A percentile compares a stretch with the other conserved stretches of the same genome.
phyloP scores from a whole-genome alignment of 2,113 vertebrate species.

The Psophia crepitans region DNA sequence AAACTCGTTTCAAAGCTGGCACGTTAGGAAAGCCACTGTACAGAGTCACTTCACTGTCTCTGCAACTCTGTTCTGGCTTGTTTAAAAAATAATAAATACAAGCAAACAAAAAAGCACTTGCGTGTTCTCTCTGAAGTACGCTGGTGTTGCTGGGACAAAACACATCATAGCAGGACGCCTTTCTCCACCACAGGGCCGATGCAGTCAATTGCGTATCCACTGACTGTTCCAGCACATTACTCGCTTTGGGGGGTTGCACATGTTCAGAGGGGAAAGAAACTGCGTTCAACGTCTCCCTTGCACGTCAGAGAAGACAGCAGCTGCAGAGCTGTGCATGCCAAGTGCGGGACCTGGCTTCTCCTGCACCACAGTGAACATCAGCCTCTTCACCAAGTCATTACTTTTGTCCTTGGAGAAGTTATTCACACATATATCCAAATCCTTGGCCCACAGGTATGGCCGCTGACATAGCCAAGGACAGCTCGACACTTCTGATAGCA shows the following conservation, averaged over 20 bases:
- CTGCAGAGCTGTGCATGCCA: conserved; percentile 24
- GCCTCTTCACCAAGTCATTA: background rate
- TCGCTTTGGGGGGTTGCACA: background rate
- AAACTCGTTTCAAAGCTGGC: background rate
- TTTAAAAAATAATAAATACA: background rate
- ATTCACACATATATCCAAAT: background rate
- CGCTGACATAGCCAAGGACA: conserved; percentile 3
- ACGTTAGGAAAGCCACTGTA: background rate
- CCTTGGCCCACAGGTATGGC: conserved; percentile 17
- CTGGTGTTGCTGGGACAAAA: background rate
- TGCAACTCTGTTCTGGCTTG: background rate
- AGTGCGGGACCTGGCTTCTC: background rate
- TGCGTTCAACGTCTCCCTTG: background rate
- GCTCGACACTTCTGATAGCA: background rate
- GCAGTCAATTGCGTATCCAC: background rate
- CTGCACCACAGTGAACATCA: background rate
- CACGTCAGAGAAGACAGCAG: conserved; percentile 32
- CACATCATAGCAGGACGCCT: background rate
- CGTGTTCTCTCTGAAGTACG: background rate
- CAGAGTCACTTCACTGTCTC: background rate
- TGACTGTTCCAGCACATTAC: background rate
- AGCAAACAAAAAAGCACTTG: background rate
- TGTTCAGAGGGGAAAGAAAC: background rate
- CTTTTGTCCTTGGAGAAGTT: conserved; percentile 15
- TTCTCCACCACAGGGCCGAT: background rate